Evolutionary conservation across 2,113 vertebrate species (phyloP).

Genomic region (Lipophrys pholis): DNA sequence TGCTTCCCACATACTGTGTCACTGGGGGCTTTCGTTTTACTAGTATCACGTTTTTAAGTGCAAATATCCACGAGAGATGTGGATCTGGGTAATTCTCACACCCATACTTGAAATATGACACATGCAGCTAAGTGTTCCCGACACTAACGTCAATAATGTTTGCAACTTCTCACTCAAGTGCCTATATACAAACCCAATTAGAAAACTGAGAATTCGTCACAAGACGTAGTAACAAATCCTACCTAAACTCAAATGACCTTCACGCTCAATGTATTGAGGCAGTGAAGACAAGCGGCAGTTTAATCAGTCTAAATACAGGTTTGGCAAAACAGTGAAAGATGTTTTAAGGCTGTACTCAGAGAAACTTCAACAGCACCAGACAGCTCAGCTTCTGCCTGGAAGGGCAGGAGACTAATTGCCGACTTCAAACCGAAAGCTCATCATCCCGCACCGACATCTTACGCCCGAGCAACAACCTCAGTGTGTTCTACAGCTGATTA

Average conservation of each 20-base stretch:
- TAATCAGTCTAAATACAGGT: too few relatives aligned
- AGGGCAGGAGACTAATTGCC: too few relatives aligned
- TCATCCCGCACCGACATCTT: too few relatives aligned
- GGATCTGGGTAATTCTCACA: not conserved
- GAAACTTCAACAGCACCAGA: too few relatives aligned
- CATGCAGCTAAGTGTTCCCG: slow-evolving; percentile 14
- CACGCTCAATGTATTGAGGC: slow-evolving; percentile 4
- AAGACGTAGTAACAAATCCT: slow-evolving; percentile 3
- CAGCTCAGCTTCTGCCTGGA: too few relatives aligned
- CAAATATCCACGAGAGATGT: not conserved
- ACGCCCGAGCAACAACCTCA: too few relatives aligned
- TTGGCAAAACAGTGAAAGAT: too few relatives aligned
- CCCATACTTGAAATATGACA: not conserved
- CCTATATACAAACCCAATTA: slow-evolving; percentile 5
- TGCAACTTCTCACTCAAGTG: not conserved
- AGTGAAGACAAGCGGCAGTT: not conserved
- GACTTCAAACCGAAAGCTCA: too few relatives aligned
- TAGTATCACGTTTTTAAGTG: slow-evolving; percentile 2
- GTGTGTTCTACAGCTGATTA: too few relatives aligned
- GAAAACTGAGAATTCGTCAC: not conserved
- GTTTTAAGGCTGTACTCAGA: too few relatives aligned
- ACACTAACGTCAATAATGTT: slow-evolving; percentile 5
- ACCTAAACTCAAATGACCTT: slow-evolving; percentile 27
- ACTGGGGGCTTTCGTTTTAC: slow-evolving; percentile 16
- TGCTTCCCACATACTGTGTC: slow-evolving; percentile 19